Percentiles rank a stretch among this genome's conserved stretches.
These are phyloP conservation scores for Chalcosyrphus nemorum DNA, from an alignment of 2,888 invertebrate species.

Conservation along the genomic window DNA sequence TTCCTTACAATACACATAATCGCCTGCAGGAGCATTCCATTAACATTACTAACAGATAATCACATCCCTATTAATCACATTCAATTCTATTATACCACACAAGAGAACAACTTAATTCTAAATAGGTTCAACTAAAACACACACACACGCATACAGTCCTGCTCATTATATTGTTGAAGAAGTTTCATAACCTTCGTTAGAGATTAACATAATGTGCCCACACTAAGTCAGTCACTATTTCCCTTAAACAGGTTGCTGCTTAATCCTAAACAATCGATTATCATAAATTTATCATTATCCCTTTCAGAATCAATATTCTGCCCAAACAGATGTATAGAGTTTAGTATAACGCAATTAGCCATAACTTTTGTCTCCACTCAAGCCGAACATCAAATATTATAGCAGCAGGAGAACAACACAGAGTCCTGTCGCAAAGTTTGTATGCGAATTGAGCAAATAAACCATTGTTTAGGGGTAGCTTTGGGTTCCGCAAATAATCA, in stretches of 20 bases:
- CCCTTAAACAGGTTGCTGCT: slow-evolving; percentile 25
- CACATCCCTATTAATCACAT: background rate
- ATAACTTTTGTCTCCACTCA: background rate
- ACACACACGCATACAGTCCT: background rate
- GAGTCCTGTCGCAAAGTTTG: background rate
- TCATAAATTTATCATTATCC: slow-evolving; percentile 23
- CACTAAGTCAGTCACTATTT: background rate
- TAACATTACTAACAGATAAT: background rate
- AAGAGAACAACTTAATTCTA: background rate
- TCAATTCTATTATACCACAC: background rate
- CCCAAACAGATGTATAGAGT: background rate
- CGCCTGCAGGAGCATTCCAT: background rate
- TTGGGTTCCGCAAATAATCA: slow-evolving; percentile 11
- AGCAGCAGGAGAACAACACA: background rate
- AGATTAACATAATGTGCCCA: background rate
- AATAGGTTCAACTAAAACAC: background rate
- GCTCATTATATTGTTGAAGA: background rate
- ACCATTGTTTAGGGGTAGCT: background rate
- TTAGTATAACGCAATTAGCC: background rate
- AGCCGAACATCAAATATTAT: slow-evolving; percentile 7
- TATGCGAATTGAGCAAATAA: background rate
- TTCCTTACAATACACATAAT: background rate
- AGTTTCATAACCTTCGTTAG: background rate
- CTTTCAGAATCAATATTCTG: background rate
- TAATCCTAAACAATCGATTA: slow-evolving; percentile 16